phyloP scores from a whole-genome alignment of 2,888 invertebrate genomes.

The Caenorhabditis sp. region DNA sequence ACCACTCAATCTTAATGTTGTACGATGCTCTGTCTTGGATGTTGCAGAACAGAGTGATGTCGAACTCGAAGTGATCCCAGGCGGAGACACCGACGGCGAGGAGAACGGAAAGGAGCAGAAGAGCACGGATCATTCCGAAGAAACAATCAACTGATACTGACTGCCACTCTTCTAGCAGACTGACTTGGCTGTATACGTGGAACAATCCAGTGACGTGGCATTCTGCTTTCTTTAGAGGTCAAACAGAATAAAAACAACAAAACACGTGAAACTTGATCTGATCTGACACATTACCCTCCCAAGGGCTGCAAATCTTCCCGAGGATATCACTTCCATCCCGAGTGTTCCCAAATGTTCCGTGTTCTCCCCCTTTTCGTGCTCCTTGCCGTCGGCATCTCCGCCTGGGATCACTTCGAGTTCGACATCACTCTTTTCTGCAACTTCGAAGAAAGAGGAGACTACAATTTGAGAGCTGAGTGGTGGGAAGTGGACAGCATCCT shows the following conservation, averaged over 20 bases:
- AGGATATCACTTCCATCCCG: background rate
- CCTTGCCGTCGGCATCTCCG: background rate
- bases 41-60: slow-evolving; percentile 42
- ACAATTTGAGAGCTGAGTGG: slow-evolving; percentile 28
- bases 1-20: slow-evolving; percentile 24
- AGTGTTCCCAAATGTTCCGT: background rate
- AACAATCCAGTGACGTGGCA: too few species aligned
- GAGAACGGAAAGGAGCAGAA: slow-evolving; percentile 5
- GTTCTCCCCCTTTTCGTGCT: slow-evolving; percentile 4
- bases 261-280: too few species aligned
- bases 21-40: background rate
- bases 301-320: background rate
- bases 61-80: slow-evolving; percentile 45
- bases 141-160: background rate
- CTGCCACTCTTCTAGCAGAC: too few species aligned
- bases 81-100: background rate
- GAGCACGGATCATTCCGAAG: background rate
- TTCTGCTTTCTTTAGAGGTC: too few species aligned
- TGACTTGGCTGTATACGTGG: too few species aligned
- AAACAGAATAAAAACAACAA: too few species aligned
- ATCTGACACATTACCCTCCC: background rate
- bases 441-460: background rate
- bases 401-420: slow-evolving; percentile 43
- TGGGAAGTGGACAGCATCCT: slow-evolving; percentile 9
- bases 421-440: slow-evolving; percentile 42